These are phyloP conservation scores for Theristicus caerulescens DNA, from an alignment of 2,113 vertebrate genomes.

Conservation along the genomic window DNA sequence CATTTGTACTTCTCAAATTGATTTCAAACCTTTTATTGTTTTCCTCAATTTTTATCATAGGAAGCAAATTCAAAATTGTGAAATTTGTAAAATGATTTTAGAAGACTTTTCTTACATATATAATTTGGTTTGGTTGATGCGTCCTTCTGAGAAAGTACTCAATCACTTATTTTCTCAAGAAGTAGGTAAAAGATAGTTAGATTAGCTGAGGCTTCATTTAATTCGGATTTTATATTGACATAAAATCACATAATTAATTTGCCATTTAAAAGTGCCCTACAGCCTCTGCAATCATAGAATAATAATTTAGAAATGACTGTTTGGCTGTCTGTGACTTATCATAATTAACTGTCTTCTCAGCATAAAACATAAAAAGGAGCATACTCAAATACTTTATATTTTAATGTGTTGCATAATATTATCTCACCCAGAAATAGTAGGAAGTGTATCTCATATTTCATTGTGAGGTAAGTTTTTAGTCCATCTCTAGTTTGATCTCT, in stretches of 20 bases:
- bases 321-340: neutral
- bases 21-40: neutral
- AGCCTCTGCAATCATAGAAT: neutral
- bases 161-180: neutral
- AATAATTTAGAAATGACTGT: neutral
- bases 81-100: neutral
- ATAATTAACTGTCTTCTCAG: neutral
- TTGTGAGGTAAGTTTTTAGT: neutral
- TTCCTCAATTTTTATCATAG: neutral
- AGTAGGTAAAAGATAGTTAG: neutral
- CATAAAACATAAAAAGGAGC: neutral
- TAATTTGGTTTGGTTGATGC: neutral
- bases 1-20: neutral
- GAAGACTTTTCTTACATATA: neutral
- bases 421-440: neutral
- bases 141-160: neutral
- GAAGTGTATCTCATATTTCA: neutral
- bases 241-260: slow-evolving; percentile 50
- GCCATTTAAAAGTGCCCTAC: neutral
- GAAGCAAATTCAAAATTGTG: neutral
- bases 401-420: neutral
- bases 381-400: neutral
- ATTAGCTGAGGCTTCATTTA: slow-evolving; percentile 5
- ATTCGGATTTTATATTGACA: slow-evolving; percentile 23
- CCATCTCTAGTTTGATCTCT: neutral